Percentiles rank a stretch among this genome's conserved stretches.
These are phyloP conservation scores for Fundulus diaphanus DNA, from an alignment of 2,797 vertebrate species.

Conservation along the genomic window DNA sequence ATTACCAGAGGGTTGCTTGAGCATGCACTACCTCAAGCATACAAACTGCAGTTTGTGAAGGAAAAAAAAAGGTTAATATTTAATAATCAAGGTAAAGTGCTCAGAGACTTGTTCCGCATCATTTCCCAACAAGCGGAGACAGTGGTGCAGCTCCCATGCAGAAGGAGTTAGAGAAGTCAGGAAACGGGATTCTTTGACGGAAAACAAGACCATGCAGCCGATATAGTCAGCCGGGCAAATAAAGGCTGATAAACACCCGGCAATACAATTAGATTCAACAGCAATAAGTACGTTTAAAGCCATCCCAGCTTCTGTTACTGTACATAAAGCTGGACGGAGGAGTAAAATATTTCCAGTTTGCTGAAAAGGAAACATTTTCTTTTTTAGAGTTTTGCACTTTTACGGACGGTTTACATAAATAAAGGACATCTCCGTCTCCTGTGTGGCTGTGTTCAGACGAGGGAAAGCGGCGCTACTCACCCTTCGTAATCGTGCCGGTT, in stretches of 20 bases:
- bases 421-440: neutral
- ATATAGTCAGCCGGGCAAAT: neutral
- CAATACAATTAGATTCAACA: neutral
- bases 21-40: constrained; percentile 32
- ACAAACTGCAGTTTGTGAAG: neutral
- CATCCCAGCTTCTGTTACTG: neutral
- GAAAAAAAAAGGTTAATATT: neutral
- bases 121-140: neutral
- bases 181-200: no score
- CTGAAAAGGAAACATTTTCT: neutral
- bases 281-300: neutral
- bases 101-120: neutral
- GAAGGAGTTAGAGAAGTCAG: constrained; percentile 18
- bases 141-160: constrained; percentile 52
- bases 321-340: neutral
- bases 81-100: constrained; percentile 7
- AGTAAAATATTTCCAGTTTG: no score
- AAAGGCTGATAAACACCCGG: neutral
- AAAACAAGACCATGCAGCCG: neutral
- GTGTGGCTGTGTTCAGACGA: neutral
- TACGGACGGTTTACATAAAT: neutral
- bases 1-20: neutral
- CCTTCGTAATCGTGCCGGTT: constrained; percentile 89
- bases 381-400: neutral
- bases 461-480: constrained; percentile 77